These are phyloP conservation scores for Mesorhabditis sp. DNA, from an alignment of 2,888 invertebrate genomes.

Conservation along the genomic window DNA sequence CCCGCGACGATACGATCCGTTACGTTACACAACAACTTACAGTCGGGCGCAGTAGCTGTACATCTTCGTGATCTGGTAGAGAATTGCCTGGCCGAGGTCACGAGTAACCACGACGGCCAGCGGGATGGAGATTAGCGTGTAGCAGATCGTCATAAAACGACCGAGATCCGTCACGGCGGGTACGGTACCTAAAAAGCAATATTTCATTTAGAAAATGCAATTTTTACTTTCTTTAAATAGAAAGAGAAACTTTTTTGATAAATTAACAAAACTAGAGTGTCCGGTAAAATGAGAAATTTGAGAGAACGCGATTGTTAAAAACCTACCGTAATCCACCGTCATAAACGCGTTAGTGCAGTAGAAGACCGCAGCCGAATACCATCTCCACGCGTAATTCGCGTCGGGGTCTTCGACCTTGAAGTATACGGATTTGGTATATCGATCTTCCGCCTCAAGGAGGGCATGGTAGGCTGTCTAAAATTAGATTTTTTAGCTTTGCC, in stretches of 20 bases:
- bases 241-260: no score
- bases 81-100: conserved; percentile 2
- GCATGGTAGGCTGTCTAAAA: background rate
- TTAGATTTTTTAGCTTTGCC: background rate
- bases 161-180: background rate
- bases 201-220: no score
- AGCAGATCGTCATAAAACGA: background rate
- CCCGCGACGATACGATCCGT: no score
- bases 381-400: background rate
- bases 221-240: no score
- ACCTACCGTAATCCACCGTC: conserved; percentile 5
- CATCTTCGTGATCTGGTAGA: background rate
- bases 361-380: background rate
- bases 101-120: conserved; percentile 2
- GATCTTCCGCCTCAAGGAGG: background rate
- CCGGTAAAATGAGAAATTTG: background rate
- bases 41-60: background rate
- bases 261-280: background rate
- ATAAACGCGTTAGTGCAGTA: conserved; percentile 3
- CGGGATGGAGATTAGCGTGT: background rate
- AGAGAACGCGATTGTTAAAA: background rate
- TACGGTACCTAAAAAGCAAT: background rate
- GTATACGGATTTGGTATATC: background rate
- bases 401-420: background rate
- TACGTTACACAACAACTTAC: background rate